phyloP scores from a whole-genome alignment of 2,888 invertebrate species.

The Anarsia innoxiella region DNA sequence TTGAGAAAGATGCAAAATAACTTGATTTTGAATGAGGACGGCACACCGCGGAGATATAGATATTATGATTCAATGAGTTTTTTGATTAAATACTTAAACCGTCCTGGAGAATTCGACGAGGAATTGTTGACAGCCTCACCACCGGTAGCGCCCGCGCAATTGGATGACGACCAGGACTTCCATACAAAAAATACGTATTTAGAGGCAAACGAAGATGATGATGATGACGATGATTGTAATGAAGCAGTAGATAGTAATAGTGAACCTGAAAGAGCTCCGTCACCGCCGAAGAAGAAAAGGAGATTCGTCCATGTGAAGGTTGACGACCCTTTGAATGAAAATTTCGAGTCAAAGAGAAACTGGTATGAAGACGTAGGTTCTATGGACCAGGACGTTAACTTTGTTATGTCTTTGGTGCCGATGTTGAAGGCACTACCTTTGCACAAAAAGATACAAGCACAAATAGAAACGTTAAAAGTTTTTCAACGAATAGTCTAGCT shows the following conservation, averaged over 20 bases:
- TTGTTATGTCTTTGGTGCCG: constrained; percentile 11
- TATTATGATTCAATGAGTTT: constrained; percentile 5
- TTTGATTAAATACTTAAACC: neutral
- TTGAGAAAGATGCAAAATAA: neutral
- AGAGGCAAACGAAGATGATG: neutral
- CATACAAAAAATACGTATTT: too few relatives aligned
- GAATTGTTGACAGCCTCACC: too few relatives aligned
- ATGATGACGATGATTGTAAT: neutral
- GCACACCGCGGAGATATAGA: constrained; percentile 3
- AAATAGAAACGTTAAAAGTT: constrained; percentile 11
- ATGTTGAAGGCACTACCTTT: constrained; percentile 8
- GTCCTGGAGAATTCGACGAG: too few relatives aligned
- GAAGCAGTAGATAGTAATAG: neutral
- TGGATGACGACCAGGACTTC: too few relatives aligned
- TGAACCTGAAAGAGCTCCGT: neutral
- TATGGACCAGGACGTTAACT: constrained; percentile 11
- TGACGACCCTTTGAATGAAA: neutral
- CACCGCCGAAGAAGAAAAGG: neutral
- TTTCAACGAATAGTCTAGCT: constrained; percentile 5
- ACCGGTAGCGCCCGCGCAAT: too few relatives aligned
- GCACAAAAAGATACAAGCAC: constrained; percentile 4
- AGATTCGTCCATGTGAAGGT: neutral
- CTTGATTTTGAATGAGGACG: neutral
- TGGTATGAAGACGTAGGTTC: neutral
- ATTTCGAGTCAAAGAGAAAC: neutral